These are phyloP conservation scores for Seriola rivoliana DNA, from an alignment of 2,113 vertebrate genomes.

Conservation along the genomic window DNA sequence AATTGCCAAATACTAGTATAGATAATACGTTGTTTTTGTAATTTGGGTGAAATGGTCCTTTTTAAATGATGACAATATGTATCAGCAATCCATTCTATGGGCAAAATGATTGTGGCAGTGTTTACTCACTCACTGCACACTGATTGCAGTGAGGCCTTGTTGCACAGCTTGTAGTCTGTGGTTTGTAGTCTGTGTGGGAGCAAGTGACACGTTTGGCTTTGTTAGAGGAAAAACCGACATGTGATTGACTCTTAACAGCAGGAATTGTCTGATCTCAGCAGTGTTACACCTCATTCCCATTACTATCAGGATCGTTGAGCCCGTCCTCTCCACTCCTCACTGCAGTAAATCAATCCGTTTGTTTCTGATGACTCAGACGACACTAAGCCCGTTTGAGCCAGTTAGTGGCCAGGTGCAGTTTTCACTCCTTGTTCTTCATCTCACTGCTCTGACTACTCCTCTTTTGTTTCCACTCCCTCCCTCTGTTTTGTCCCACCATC, in stretches of 20 bases:
- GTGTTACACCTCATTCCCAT: slow-evolving; percentile 25
- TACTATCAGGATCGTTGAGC: slow-evolving; percentile 45
- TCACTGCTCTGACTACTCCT: neutral
- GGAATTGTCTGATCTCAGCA: slow-evolving; percentile 31
- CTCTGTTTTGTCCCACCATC: neutral
- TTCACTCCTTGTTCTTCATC: slow-evolving; percentile 1
- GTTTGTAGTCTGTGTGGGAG: slow-evolving; percentile 10
- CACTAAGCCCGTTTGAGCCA: slow-evolving; percentile 24
- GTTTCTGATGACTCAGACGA: slow-evolving; percentile 59
- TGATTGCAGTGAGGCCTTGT: slow-evolving; percentile 22
- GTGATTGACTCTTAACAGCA: slow-evolving; percentile 23
- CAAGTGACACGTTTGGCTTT: slow-evolving; percentile 38
- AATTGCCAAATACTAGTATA: neutral
- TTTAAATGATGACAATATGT: neutral
- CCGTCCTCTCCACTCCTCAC: slow-evolving; percentile 24
- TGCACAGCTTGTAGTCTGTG: neutral
- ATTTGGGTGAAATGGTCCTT: slow-evolving; percentile 28
- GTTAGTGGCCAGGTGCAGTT: slow-evolving; percentile 32
- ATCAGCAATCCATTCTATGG: neutral
- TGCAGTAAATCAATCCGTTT: slow-evolving; percentile 59
- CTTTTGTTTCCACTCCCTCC: neutral
- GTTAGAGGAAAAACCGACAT: slow-evolving; percentile 14
- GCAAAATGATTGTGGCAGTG: neutral
- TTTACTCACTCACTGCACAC: slow-evolving; percentile 16
- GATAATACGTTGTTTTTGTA: too few relatives aligned